Evolutionary conservation across 2,888 invertebrate species (phyloP).

Genomic region (Sarcophaga caerulescens): DNA sequence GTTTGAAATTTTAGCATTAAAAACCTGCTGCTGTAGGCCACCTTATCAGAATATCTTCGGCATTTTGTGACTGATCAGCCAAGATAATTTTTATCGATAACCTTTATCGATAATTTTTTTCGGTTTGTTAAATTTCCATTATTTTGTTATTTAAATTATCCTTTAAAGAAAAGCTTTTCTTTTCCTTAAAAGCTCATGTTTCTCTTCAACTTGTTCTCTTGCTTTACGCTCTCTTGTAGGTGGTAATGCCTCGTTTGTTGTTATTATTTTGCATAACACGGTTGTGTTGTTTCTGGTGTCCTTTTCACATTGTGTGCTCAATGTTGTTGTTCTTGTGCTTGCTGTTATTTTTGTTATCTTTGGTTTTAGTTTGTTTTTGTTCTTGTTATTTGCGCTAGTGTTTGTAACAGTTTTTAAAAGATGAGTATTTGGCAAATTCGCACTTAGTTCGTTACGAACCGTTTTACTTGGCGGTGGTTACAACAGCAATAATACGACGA

Average conservation of each 20-base stretch:
- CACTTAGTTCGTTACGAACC: slow-evolving; percentile 65
- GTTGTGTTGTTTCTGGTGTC: background rate
- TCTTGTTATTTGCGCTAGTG: background rate
- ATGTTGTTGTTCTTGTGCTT: slow-evolving; percentile 4
- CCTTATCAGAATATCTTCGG: too few species aligned
- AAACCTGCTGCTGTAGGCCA: too few species aligned
- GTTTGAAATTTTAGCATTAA: too few species aligned
- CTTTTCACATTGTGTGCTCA: slow-evolving; percentile 26
- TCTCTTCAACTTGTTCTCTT: slow-evolving; percentile 6
- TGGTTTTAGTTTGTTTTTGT: slow-evolving; percentile 20
- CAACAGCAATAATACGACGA: slow-evolving; percentile 56
- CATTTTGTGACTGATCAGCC: too few species aligned
- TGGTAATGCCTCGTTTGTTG: slow-evolving; percentile 21
- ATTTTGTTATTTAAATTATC: too few species aligned
- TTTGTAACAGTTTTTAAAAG: slow-evolving; percentile 50
- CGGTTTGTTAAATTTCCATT: too few species aligned
- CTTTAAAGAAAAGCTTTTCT: slow-evolving; percentile 18
- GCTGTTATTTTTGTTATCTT: slow-evolving; percentile 19
- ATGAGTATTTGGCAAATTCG: slow-evolving; percentile 65
- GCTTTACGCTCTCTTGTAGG: slow-evolving; percentile 9
- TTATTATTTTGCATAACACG: slow-evolving; percentile 4
- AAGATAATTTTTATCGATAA: too few species aligned
- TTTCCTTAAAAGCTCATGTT: background rate
- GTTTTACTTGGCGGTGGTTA: slow-evolving; percentile 61
- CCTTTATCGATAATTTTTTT: too few species aligned